Conservation (phyloP, 92 coral and sea anemone genomes). For the Parazoanthus darwini region DNA sequence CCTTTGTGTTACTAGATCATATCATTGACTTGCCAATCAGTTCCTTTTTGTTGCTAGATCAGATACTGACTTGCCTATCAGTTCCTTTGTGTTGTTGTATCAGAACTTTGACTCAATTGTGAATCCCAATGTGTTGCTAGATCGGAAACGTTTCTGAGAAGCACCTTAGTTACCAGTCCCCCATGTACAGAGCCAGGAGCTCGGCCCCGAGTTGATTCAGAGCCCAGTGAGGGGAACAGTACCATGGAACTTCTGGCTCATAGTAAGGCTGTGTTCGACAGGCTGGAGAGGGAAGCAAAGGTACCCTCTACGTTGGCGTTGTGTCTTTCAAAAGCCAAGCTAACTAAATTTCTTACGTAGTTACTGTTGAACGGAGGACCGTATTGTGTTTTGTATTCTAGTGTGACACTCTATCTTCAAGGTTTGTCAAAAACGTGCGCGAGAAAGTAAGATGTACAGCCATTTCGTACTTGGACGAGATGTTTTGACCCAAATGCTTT, state of each 20-base stretch:
- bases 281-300: conserved; percentile 38
- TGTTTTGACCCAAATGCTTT: too few species aligned
- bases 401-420: too few species aligned
- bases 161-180: conserved; percentile 12
- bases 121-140: background rate
- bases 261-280: conserved; percentile 42
- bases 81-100: too few species aligned
- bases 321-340: background rate
- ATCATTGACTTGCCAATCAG: background rate
- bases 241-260: conserved; percentile 31
- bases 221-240: conserved; percentile 29
- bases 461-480: too few species aligned
- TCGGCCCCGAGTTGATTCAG: conserved; percentile 16
- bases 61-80: background rate
- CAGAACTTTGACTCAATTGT: too few species aligned
- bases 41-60: background rate
- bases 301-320: background rate
- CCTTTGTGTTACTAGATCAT: too few species aligned
- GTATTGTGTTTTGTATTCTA: too few species aligned
- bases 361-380: too few species aligned
- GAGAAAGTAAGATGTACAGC: too few species aligned
- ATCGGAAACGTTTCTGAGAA: conserved; percentile 29
- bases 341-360: too few species aligned
- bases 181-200: conserved; percentile 2
- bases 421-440: too few species aligned